Percentiles rank a stretch among this genome's conserved stretches.
phyloP scores from a whole-genome alignment of 2,888 invertebrate species.

The Oligia latruncula region DNA sequence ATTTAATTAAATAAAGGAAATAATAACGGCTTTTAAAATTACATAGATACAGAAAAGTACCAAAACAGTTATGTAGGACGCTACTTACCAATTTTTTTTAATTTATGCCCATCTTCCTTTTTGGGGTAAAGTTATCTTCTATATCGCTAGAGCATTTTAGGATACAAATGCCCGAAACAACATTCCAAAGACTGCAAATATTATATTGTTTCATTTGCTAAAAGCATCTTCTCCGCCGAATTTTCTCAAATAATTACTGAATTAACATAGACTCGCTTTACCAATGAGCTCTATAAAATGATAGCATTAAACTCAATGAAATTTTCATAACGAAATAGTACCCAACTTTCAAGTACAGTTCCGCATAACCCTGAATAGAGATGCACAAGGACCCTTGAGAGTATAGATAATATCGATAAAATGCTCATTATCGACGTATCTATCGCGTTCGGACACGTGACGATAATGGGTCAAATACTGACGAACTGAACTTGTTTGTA shows the following conservation, averaged over 20 bases:
- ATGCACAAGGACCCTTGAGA: conserved; percentile 46
- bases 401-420: conserved; percentile 53
- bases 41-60: not conserved
- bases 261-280: not conserved
- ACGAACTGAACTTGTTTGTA: conserved; percentile 11
- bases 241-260: not conserved
- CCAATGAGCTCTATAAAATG: not conserved
- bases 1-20: too few species aligned
- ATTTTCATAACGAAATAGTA: conserved; percentile 4
- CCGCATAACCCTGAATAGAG: conserved; percentile 41
- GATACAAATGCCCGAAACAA: not conserved
- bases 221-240: not conserved
- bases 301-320: not conserved
- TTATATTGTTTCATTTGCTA: not conserved
- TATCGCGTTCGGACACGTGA: conserved; percentile 25
- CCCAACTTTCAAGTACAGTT: conserved; percentile 34
- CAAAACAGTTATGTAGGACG: not conserved
- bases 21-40: too few species aligned
- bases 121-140: not conserved
- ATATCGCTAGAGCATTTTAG: not conserved
- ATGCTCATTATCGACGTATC: conserved; percentile 53
- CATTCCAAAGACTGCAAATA: not conserved
- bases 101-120: too few species aligned
- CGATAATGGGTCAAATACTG: conserved; percentile 30
- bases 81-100: not conserved